Conservation (phyloP, 92 coral and sea anemone genomes). For the Porites divaricata region DNA sequence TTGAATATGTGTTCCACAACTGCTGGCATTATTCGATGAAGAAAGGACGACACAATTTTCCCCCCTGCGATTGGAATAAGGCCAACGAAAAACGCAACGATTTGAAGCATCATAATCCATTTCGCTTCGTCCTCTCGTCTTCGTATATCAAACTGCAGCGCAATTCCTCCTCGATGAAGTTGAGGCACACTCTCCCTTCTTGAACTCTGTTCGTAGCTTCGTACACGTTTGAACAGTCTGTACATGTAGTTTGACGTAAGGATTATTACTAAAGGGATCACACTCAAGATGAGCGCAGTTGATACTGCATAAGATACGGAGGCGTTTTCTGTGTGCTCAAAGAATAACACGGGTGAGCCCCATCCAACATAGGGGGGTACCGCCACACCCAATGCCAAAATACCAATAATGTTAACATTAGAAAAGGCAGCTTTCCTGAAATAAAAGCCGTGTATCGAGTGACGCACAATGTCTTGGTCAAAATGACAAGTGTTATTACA, state of each 20-base stretch:
- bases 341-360: constrained; percentile 20
- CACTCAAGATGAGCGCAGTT: neutral
- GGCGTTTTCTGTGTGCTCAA: neutral
- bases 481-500: constrained; percentile 2
- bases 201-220: constrained; percentile 23
- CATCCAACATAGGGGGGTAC: constrained; percentile 39
- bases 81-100: neutral
- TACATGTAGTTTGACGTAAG: constrained; percentile 3
- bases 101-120: constrained; percentile 19
- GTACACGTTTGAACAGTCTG: constrained; percentile 23
- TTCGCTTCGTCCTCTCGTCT: constrained; percentile 30
- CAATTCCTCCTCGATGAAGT: neutral
- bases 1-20: neutral
- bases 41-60: neutral
- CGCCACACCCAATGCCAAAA: constrained; percentile 25
- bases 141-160: neutral
- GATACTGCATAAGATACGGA: constrained; percentile 15
- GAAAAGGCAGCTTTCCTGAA: constrained; percentile 1
- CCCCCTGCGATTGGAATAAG: constrained; percentile 10
- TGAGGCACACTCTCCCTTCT: neutral
- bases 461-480: constrained; percentile 12
- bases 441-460: neutral
- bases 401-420: neutral
- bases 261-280: neutral
- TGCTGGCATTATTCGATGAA: neutral